Percentiles rank a stretch among this genome's conserved stretches.
Conservation (phyloP, 2,113 vertebrate species). For the Hydrochoerus hydrochaeris region DNA sequence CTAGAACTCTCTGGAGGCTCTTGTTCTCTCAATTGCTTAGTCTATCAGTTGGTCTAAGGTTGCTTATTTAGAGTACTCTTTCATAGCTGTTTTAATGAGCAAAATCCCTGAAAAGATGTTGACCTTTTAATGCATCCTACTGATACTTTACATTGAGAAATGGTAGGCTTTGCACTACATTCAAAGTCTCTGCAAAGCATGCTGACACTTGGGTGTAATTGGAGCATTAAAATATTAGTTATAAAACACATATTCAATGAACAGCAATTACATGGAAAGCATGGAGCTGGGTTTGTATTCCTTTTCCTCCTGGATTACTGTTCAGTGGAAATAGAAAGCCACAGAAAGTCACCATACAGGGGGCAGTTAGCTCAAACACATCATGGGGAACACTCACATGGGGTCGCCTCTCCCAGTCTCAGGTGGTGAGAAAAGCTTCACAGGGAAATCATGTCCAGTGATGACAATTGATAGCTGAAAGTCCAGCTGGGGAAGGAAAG, state of each 20-base stretch:
- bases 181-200: slow-evolving; percentile 50
- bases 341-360: not conserved
- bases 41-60: not conserved
- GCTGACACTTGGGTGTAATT: slow-evolving; percentile 24
- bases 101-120: slow-evolving; percentile 66
- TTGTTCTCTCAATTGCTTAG: not conserved
- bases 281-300: not conserved
- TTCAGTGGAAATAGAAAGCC: not conserved
- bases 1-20: slow-evolving; percentile 52
- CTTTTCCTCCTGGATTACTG: not conserved
- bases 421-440: not conserved
- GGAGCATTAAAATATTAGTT: slow-evolving; percentile 32
- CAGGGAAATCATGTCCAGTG: not conserved
- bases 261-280: not conserved
- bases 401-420: not conserved
- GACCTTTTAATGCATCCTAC: slow-evolving; percentile 68
- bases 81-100: slow-evolving; percentile 54
- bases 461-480: not conserved
- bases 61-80: not conserved
- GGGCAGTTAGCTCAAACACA: not conserved
- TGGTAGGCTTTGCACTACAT: not conserved
- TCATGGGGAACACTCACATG: not conserved
- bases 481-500: not conserved
- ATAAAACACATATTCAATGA: not conserved
- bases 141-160: slow-evolving; percentile 41